Evolutionary conservation across 1,140 invertebrate species (phyloP).

Genomic region (Helicoverpa zea): DNA sequence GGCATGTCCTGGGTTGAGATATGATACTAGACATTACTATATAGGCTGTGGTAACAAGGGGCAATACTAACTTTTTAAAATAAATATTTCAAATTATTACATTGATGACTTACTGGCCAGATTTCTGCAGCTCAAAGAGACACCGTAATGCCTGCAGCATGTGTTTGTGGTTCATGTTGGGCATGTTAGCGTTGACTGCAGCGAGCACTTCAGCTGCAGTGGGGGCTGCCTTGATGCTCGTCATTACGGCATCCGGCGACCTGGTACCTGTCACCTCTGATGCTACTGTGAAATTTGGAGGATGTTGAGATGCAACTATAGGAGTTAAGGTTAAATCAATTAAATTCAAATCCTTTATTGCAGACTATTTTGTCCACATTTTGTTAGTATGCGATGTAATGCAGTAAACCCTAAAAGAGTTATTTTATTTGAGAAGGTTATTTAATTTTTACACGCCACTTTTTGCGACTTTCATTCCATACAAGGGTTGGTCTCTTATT

Average conservation of each 20-base stretch:
- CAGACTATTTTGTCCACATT: too few relatives aligned
- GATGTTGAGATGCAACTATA: background rate
- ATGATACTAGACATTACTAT: too few relatives aligned
- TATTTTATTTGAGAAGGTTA: too few relatives aligned
- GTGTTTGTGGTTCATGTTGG: slow-evolving; percentile 69
- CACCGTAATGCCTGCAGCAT: slow-evolving; percentile 75
- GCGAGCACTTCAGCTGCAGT: slow-evolving; percentile 67
- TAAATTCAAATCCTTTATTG: too few relatives aligned
- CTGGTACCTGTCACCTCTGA: slow-evolving; percentile 59
- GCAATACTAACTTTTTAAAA: background rate
- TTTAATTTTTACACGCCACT: too few relatives aligned
- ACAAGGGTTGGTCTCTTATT: too few relatives aligned
- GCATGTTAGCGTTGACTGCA: slow-evolving; percentile 67
- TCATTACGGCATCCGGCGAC: slow-evolving; percentile 66
- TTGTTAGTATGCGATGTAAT: too few relatives aligned
- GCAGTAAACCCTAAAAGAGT: too few relatives aligned
- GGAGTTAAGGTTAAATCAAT: too few relatives aligned
- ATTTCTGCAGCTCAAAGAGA: slow-evolving; percentile 77
- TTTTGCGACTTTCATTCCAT: too few relatives aligned
- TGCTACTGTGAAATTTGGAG: slow-evolving; percentile 48
- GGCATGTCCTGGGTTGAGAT: too few relatives aligned
- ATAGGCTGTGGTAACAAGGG: too few relatives aligned
- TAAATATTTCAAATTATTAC: background rate
- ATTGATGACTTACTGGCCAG: slow-evolving; percentile 64
- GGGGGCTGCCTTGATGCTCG: slow-evolving; percentile 65